Conservation (phyloP, 1,140 invertebrate genomes). For the Pseudobourletiella spinata region DNA sequence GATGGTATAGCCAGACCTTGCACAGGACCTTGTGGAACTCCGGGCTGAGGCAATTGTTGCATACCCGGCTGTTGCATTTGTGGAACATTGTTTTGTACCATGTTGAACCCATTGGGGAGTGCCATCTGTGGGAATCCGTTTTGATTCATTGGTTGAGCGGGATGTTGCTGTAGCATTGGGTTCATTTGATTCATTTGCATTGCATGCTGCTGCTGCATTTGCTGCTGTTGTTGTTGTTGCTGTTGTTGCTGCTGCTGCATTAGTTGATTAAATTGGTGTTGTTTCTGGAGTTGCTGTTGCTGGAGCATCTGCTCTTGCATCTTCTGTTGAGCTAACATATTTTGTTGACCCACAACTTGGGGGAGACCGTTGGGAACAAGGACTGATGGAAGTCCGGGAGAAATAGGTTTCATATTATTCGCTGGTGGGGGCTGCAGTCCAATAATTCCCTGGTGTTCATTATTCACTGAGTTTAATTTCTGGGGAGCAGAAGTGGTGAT, state of each 20-base stretch:
- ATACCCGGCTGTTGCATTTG: not conserved
- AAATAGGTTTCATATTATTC: no score
- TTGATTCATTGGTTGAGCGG: conserved; percentile 2
- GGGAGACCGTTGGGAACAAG: no score
- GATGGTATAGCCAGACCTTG: not conserved
- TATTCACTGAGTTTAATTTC: no score
- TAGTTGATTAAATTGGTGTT: not conserved
- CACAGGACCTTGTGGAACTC: not conserved
- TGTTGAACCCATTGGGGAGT: not conserved
- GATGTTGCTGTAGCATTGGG: not conserved
- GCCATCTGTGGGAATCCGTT: not conserved
- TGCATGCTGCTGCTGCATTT: conserved; percentile 10
- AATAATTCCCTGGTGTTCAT: no score
- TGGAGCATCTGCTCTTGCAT: no score
- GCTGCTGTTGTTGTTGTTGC: not conserved
- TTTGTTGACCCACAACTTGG: no score
- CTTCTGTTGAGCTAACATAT: no score
- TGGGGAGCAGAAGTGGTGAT: conserved; percentile 5
- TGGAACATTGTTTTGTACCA: not conserved
- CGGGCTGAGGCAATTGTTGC: not conserved
- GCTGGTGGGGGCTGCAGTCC: no score
- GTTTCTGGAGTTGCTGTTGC: conserved; percentile 18
- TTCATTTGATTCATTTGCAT: not conserved
- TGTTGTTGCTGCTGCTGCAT: no score
- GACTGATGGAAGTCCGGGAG: no score